Conservation (phyloP, 92 coral and sea anemone genomes). For the Galaxea fascicularis region DNA sequence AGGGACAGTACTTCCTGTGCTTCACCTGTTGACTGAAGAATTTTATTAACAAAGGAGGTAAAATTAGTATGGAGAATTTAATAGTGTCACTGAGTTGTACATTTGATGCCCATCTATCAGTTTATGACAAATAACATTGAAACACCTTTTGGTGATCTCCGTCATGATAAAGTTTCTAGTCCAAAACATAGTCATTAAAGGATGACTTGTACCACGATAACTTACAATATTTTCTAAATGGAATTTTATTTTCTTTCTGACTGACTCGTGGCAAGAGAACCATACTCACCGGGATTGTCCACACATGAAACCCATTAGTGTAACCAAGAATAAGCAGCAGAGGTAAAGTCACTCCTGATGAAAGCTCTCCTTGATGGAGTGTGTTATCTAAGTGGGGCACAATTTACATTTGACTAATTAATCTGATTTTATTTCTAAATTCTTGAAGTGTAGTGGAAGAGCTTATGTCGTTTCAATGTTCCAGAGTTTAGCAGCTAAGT, state of each 20-base stretch:
- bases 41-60: not conserved
- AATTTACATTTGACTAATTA: not conserved
- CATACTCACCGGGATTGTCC: constrained; percentile 89
- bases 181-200: too few relatives aligned
- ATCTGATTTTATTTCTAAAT: too few relatives aligned
- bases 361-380: constrained; percentile 63
- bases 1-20: constrained; percentile 93
- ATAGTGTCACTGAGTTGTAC: too few relatives aligned
- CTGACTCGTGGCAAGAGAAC: not conserved
- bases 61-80: too few relatives aligned
- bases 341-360: constrained; percentile 65
- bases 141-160: too few relatives aligned
- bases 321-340: constrained; percentile 92
- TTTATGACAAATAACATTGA: too few relatives aligned
- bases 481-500: too few relatives aligned
- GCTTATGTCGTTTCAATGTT: not conserved
- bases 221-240: too few relatives aligned
- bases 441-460: not conserved
- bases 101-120: too few relatives aligned
- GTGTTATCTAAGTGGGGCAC: constrained; percentile 42
- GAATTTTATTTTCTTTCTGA: not conserved
- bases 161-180: too few relatives aligned
- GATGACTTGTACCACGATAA: too few relatives aligned
- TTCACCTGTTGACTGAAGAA: constrained; percentile 88
- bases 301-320: constrained; percentile 96